Base-by-base conservation (phyloP, 2,888 invertebrate genomes). In the Drosophila colorata region DNA sequence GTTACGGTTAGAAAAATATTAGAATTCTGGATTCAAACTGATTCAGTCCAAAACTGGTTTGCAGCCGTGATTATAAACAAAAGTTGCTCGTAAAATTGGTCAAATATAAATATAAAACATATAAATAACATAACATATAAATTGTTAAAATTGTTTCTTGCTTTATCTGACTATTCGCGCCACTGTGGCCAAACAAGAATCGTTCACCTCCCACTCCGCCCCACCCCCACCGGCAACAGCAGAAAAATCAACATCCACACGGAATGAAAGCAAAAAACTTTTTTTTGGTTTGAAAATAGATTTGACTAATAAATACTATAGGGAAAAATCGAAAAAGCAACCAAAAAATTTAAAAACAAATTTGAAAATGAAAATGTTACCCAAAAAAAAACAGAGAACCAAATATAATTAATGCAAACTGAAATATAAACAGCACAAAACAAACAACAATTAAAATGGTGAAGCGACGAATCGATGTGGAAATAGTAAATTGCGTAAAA, bases 251-350 rank as follows among this genome's bases (percentile, higher is more conserved):
- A 68, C 76, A 60, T 65, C 68, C 47, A 64, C 48, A 70, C 40
- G 48, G 47, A 67, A 63, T 56, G 63, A 69, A 64, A 43, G 65
- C 53, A 70, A 69, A 74, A 63, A 14, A n/a, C 14, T 63, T 69
- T 53, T 69, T 77, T 64, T 82, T 72, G 73, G 65, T 64, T 65
- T 65, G 78, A 90, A 89, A 89, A 89, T 89, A 89, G 89, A 89
- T 82, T 89, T 89, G 90, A 89, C 88, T 89, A 90, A 90, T 84
- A 89, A 85, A 89, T 88, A 88, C 88, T 86, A 86, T 86, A 86
- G 83, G 59, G 67, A 77, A 60, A 85, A 73, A 78, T 87, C 78
- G 74, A 79, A 85, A 80, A 70, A 47, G 25, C 35, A 59, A 49
- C 44, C 55, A 41, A 56, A 57, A 55, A 63, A 55, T 13, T 44